These are phyloP conservation scores for Tenthredo scrophulariae DNA, from an alignment of 2,888 invertebrate species.

Conservation along the genomic window DNA sequence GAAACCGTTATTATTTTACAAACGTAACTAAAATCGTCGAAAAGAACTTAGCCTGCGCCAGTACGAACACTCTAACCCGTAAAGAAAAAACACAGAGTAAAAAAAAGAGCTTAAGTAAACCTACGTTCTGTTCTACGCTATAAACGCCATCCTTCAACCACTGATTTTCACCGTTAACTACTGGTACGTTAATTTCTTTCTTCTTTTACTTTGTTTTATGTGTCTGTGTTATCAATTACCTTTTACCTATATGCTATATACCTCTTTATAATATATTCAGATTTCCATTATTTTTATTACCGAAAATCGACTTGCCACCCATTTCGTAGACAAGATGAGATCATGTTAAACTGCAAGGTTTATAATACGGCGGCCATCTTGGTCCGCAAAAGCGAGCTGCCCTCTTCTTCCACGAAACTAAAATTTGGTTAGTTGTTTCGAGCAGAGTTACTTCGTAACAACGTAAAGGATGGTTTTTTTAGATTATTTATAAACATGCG, in stretches of 20 bases:
- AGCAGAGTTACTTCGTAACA: background rate
- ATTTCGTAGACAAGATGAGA: background rate
- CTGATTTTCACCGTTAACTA: constrained; percentile 77
- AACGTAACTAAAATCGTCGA: constrained; percentile 21
- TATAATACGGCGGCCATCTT: constrained; percentile 39
- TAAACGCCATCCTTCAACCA: constrained; percentile 69
- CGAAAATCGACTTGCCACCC: background rate
- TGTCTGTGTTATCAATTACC: constrained; percentile 22
- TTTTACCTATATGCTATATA: constrained; percentile 14
- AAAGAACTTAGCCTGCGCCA: background rate
- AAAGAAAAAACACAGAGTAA: background rate
- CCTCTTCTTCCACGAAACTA: background rate
- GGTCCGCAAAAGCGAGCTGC: background rate
- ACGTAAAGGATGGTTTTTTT: background rate
- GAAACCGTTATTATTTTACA: constrained; percentile 2
- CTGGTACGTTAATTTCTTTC: constrained; percentile 77
- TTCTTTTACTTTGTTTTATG: constrained; percentile 73
- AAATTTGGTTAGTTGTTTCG: background rate
- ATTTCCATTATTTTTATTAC: background rate
- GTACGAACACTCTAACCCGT: background rate
- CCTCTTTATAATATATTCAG: background rate
- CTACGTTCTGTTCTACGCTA: constrained; percentile 43
- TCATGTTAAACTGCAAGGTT: constrained; percentile 15
- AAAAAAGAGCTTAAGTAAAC: constrained; percentile 8
- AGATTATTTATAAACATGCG: background rate